These are phyloP conservation scores for Misgurnus anguillicaudatus DNA, from an alignment of 2,113 vertebrate genomes.

Conservation along the genomic window DNA sequence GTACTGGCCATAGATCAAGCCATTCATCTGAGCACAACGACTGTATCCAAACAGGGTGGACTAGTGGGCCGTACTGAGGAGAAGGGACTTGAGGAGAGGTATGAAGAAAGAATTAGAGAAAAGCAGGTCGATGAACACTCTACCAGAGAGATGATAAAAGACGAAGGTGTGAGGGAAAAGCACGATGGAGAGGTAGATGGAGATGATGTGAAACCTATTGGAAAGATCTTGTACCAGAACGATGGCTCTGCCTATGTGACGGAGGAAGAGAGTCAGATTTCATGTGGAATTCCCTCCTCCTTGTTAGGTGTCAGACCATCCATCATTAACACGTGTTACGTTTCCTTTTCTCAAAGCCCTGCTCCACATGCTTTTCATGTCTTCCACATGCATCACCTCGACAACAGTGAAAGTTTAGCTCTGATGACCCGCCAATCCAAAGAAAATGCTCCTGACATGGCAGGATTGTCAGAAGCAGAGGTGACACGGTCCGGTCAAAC, in stretches of 20 bases:
- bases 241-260: conserved; percentile 87
- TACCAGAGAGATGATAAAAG: conserved; percentile 73
- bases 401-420: conserved; percentile 86
- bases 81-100: conserved; percentile 76
- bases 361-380: conserved; percentile 90
- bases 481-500: conserved; percentile 83
- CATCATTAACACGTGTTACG: conserved; percentile 91
- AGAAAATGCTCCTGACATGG: conserved; percentile 79
- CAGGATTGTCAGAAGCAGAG: conserved; percentile 77
- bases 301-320: conserved; percentile 75
- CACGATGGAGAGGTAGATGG: conserved; percentile 76
- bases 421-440: conserved; percentile 91
- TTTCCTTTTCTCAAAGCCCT: conserved; percentile 86
- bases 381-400: conserved; percentile 87
- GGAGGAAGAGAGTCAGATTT: conserved; percentile 82
- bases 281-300: conserved; percentile 57
- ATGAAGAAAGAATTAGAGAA: conserved; percentile 33
- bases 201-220: conserved; percentile 84
- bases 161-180: conserved; percentile 73
- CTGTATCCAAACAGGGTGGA: conserved; percentile 56
- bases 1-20: conserved; percentile 50
- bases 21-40: conserved; percentile 33
- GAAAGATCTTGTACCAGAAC: conserved; percentile 87
- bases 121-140: conserved; percentile 41
- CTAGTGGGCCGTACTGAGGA: conserved; percentile 58